Evolutionary conservation across 2,888 invertebrate species (phyloP), one percentile per base, ranked within the genome.

Genomic region (Rhaphigaster nebulosa): DNA sequence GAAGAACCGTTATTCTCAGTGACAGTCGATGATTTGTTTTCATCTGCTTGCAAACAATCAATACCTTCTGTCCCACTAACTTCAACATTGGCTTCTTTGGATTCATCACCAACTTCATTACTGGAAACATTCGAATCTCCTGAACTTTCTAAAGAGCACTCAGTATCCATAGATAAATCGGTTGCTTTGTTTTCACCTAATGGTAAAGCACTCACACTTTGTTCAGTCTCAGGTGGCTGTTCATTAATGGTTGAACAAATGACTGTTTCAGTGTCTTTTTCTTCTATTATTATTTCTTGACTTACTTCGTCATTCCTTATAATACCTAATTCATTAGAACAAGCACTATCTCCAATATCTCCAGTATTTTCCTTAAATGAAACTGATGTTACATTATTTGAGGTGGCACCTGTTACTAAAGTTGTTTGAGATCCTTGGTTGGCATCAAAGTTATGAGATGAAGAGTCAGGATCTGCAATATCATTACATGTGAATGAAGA

Each of bases 401-500:
- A 80, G 54, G 50, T 60, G 12, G 52, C 70, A 29, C 45, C 84
- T 26, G 76, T 29, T 26, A 50, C 20, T 87, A 38, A 26, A 70
- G 90, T 38, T 29, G 65, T 23, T 38, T 87, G 87, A 87, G 70
- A 26, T 50, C 50, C 60, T 34, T 29, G 34, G 52, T 65, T 87
- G 15, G 29, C 41, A 29, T 91, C 91, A 80, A 54, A 91, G 1
- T 45, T n/a, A 56, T 90, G 91, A 6, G 91, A 87, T 3, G 91
- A 60, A 29, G 90, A 90, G 29, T 91, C 90, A 26, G 91, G 52
- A 65, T 91, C 91, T 29, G 90, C 56, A 34, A 92, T 56, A 87
- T 92, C 92, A 87, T 92, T 92, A 56, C 91, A 91, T 41, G 89
- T 70, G 54, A 91, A 92, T 87, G 90, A 87, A 88, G 90, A 80